phyloP scores from a whole-genome alignment of 1,140 invertebrate genomes.

The Drosophila quadrilineata region DNA sequence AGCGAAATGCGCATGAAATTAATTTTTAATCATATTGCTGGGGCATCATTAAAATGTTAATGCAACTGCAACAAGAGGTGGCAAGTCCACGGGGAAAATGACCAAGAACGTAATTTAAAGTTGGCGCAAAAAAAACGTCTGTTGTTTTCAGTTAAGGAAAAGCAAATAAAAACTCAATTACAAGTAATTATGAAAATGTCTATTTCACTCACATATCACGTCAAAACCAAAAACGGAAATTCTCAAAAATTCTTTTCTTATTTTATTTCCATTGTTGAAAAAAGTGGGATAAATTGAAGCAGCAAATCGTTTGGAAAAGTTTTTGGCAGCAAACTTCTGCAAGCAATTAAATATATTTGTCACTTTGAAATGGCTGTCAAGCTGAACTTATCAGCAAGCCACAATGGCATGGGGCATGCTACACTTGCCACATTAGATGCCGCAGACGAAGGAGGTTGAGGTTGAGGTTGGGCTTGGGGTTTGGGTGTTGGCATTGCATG shows the following conservation, averaged over 20 bases:
- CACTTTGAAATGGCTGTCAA: conserved; percentile 70
- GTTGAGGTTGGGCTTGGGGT: background rate
- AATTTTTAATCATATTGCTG: conserved; percentile 43
- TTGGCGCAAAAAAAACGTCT: background rate
- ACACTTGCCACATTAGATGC: background rate
- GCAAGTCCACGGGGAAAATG: conserved; percentile 16
- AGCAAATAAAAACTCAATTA: conserved; percentile 64
- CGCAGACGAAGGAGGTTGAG: background rate
- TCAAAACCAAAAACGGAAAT: conserved; percentile 18
- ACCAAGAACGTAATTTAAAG: background rate
- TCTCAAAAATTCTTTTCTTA: too few relatives aligned
- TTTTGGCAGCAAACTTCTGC: conserved; percentile 60
- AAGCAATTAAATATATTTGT: conserved; percentile 77
- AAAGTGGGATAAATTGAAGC: background rate
- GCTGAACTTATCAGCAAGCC: conserved; percentile 52
- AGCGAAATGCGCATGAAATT: conserved; percentile 33
- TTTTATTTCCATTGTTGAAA: too few relatives aligned
- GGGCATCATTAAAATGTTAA: conserved; percentile 50
- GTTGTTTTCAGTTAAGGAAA: too few relatives aligned
- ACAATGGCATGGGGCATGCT: conserved; percentile 19
- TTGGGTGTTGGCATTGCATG: conserved; percentile 19
- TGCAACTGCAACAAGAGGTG: conserved; percentile 33
- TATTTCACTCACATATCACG: conserved; percentile 59
- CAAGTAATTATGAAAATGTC: conserved; percentile 62
- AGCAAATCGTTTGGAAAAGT: conserved; percentile 41